Conservation (phyloP, 2,113 vertebrate species). For the Theropithecus gelada region DNA sequence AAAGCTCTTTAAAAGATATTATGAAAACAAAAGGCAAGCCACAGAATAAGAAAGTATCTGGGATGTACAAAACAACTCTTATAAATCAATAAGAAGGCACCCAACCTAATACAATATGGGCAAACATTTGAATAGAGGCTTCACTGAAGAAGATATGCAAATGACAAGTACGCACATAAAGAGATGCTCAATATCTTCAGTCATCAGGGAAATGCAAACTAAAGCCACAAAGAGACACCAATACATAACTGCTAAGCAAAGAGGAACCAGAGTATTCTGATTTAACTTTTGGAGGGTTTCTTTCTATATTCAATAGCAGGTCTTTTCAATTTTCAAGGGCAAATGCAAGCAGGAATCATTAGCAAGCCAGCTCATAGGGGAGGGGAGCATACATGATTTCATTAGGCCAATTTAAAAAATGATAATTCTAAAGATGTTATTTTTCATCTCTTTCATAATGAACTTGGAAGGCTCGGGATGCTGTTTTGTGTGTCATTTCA, state of each 20-base stretch:
- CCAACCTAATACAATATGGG: constrained; percentile 27
- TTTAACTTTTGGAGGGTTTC: constrained; percentile 28
- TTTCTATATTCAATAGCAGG: constrained; percentile 14
- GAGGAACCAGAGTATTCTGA: neutral
- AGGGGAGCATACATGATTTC: constrained; percentile 50
- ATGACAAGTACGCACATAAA: constrained; percentile 52
- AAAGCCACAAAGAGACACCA: constrained; percentile 34
- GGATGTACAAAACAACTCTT: neutral
- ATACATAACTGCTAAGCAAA: neutral
- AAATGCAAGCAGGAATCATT: constrained; percentile 57
- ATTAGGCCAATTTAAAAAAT: constrained; percentile 75
- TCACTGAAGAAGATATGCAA: constrained; percentile 61
- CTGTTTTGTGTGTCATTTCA: constrained; percentile 59
- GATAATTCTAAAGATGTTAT: constrained; percentile 46
- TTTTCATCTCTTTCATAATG: constrained; percentile 61
- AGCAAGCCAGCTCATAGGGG: constrained; percentile 29
- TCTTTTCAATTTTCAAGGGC: constrained; percentile 58
- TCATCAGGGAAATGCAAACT: constrained; percentile 52
- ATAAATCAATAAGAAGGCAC: neutral
- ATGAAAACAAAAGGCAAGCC: neutral
- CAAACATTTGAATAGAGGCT: constrained; percentile 42
- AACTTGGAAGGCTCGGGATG: constrained; percentile 17
- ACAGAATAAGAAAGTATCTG: neutral
- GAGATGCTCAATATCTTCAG: constrained; percentile 22
- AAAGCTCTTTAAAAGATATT: neutral